A percentile compares a stretch with the other conserved stretches of the same genome.
Evolutionary conservation across 2,888 invertebrate species (phyloP).

Genomic region (Sminthurinus aureus): DNA sequence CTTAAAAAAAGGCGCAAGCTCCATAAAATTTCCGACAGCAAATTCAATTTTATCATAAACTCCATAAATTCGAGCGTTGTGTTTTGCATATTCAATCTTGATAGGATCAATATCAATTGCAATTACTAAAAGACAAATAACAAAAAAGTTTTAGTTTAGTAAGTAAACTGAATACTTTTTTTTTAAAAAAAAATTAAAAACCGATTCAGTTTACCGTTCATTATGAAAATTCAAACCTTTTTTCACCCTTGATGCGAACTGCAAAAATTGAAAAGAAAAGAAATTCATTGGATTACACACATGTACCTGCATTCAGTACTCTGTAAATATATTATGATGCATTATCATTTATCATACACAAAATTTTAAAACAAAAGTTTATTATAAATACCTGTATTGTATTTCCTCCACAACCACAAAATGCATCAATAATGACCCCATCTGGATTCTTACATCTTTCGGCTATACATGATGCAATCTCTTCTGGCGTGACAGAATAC

Average conservation of each 20-base stretch:
- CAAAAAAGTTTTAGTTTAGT: background rate
- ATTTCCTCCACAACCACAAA: slow-evolving; percentile 98
- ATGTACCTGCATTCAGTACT: too few species aligned
- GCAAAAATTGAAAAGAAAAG: slow-evolving; percentile 62
- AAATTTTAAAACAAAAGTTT: too few species aligned
- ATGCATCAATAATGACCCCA: slow-evolving; percentile 85
- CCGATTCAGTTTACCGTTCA: too few species aligned
- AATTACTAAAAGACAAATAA: slow-evolving; percentile 71
- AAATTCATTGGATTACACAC: too few species aligned
- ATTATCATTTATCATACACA: too few species aligned
- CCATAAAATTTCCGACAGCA: slow-evolving; percentile 87
- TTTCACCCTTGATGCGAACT: slow-evolving; percentile 84
- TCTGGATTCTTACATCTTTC: slow-evolving; percentile 70
- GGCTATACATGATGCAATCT: slow-evolving; percentile 89
- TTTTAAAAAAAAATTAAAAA: too few species aligned
- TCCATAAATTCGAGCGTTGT: slow-evolving; percentile 92
- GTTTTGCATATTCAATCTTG: slow-evolving; percentile 86
- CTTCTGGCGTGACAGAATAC: slow-evolving; percentile 99
- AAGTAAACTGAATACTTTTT: too few species aligned
- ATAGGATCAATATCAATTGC: slow-evolving; percentile 94
- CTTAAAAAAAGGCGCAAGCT: slow-evolving; percentile 70
- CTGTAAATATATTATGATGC: too few species aligned
- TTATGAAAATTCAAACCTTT: slow-evolving; percentile 56
- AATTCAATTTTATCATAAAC: slow-evolving; percentile 89
- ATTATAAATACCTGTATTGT: slow-evolving; percentile 72